Conservation (phyloP, 2,888 invertebrate genomes). For the Mactromeris polynyma region DNA sequence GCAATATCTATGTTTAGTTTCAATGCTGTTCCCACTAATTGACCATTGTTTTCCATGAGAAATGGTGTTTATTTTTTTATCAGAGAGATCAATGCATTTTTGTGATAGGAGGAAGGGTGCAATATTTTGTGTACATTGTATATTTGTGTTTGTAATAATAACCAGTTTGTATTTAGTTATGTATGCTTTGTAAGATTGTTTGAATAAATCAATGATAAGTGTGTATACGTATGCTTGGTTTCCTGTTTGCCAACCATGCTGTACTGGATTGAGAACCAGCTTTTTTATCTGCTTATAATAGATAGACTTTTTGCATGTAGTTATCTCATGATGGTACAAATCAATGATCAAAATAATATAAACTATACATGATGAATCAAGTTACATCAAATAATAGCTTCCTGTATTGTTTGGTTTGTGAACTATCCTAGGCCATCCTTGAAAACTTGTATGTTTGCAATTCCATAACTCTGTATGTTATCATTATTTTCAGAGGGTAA, state of each 20-base stretch:
- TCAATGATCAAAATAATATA: no score
- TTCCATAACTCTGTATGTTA: no score
- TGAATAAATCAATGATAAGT: neutral
- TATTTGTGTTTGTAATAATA: neutral
- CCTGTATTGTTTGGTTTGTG: no score
- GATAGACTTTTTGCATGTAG: neutral
- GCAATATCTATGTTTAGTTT: neutral
- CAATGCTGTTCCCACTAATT: neutral
- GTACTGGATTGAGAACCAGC: neutral
- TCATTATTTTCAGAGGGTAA: no score
- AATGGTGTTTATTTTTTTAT: neutral
- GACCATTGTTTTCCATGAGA: neutral
- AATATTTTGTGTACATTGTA: slow-evolving; percentile 19
- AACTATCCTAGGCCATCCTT: no score
- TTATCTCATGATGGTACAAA: neutral
- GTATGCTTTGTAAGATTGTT: neutral
- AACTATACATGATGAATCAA: no score
- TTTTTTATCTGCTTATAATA: no score
- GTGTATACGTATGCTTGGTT: neutral
- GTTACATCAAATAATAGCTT: no score
- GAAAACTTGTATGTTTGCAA: no score
- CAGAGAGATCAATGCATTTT: slow-evolving; percentile 10
- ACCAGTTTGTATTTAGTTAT: neutral
- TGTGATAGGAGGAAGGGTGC: slow-evolving; percentile 30
- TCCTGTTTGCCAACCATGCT: neutral